Percentiles rank a stretch among this genome's conserved stretches.
Conservation (phyloP, 2,888 invertebrate genomes). For the Dendrolimus houi region DNA sequence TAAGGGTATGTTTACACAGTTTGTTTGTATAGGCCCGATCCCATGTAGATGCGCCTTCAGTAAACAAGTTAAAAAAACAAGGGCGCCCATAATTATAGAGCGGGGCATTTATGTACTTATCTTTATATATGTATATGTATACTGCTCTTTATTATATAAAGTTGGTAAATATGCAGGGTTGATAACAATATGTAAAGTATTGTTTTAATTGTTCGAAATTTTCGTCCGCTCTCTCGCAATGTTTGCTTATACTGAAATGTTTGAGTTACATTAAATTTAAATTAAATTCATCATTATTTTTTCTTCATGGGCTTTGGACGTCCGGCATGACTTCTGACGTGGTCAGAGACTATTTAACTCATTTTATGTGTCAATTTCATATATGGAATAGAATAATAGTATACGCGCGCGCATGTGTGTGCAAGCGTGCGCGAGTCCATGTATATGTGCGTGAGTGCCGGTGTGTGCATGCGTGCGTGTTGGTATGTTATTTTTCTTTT, state of each 20-base stretch:
- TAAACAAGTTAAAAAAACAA: constrained; percentile 73
- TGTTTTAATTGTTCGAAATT: neutral
- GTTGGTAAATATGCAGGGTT: constrained; percentile 31
- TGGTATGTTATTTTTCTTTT: no score
- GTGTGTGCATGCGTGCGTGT: no score
- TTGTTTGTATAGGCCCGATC: constrained; percentile 63
- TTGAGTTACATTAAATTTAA: no score
- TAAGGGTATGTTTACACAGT: constrained; percentile 65
- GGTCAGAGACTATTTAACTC: no score
- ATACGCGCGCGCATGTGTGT: no score
- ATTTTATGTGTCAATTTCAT: no score
- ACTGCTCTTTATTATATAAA: constrained; percentile 29
- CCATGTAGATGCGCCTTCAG: constrained; percentile 70
- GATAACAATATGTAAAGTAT: constrained; percentile 15
- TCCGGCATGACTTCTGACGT: no score
- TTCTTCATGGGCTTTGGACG: no score
- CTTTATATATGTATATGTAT: constrained; percentile 11
- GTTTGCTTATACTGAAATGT: neutral
- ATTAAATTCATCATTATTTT: no score
- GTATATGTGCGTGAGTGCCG: no score
- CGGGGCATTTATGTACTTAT: constrained; percentile 23
- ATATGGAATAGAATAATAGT: no score
- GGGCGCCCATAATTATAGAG: constrained; percentile 52
- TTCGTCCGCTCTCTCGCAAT: neutral
- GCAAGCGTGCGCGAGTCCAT: no score